Evolutionary conservation across 2,888 invertebrate genomes (phyloP), one percentile per base, ranked within the genome.

Genomic region (Leptura quadrifasciata): DNA sequence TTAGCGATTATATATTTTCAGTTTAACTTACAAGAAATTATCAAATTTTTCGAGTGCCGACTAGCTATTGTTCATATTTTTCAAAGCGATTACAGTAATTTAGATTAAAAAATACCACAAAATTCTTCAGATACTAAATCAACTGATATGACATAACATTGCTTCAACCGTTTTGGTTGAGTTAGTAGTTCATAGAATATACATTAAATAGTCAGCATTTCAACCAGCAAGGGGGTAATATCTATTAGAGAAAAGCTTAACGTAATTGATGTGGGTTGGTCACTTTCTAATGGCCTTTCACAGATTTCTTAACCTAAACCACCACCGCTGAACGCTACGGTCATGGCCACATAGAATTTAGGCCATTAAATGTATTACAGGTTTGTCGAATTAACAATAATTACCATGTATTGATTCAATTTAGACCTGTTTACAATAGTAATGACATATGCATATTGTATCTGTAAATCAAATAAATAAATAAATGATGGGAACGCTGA

Each of bases 261-360:
- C 57, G 17, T 64, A 78, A 80, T 80, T 80, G 79, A 80, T 80
- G 79, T 76, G 78, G 79, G 79, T 78, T 76, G 76, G 77, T 74
- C 74, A 68, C 67, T 67, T 76, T 76, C 71, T 80, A 76, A 80
- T 80, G 78, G 79, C 69, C 76, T 80, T 80, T 78, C 76, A 73
- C 79, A 80, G 78, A 78, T 80, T 80, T 76, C 78, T 76, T 54
- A 75, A 75, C 78, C 76, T 73, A 76, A 78, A 78, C 76, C 76
- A 69, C 76, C 69, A 39, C 63, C 69, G 58, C 69, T 63, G 58
- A 69, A 60, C 21, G 69, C 47, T 69, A 69, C 69, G 47, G 47
- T 47, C 58, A 57, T 9, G 31, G 68, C 31, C 69, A 18, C 9
- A 31, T 58, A 18, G 35, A 69, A 60, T 69, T 58, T 58, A 69